Base-by-base conservation (phyloP, 2,888 invertebrate species). In the Megaustenia siamemsis region DNA sequence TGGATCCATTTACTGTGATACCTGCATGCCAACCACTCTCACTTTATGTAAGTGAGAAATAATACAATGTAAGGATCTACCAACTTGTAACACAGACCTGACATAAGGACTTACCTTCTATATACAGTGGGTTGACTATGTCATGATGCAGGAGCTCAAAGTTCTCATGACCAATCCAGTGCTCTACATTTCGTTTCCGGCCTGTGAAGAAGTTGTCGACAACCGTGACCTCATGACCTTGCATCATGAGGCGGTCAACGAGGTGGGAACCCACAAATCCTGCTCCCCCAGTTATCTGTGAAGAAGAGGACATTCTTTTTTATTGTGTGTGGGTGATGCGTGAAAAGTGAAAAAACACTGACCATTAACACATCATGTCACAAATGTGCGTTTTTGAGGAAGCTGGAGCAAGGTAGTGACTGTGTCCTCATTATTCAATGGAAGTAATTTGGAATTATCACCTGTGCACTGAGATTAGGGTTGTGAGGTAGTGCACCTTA, bases 261-360 rank as follows among this genome's bases (percentile, higher is more conserved):
- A 99, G 95, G 94, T 99, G 99, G 0, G 99, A 99, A 0, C 99
- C 99, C n/a, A 99, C 99, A 95, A 99, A 99, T 3, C 99, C 99
- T 10, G 99, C 99, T 21, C 99, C 99, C 73, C 99, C 99, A 12
- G 98, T 98, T 80, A 98, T 96, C 96, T 97, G 94, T 40, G 8
- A 43, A 28, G 28, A 2, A 49, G 28, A 0, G 71, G 10, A n/a
- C 1, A 43, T 12, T 3, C 12, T 3, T 63, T 12, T 15, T 63
- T 63, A 63, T 32, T 71, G 71, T 71, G 43, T 71, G 71, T 35
- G 71, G 28, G n/a, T 3, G 71, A n/a, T 5, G 10, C 35, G 15
- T n/a, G n/a, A n/a, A n/a, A n/a, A n/a, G n/a, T n/a, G n/a, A n/a
- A n/a, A n/a, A n/a, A n/a, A n/a, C n/a, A n/a, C n/a, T n/a, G n/a